phyloP scores from a whole-genome alignment of 2,888 invertebrate genomes.

The Poecilobothrus nobilitatus region DNA sequence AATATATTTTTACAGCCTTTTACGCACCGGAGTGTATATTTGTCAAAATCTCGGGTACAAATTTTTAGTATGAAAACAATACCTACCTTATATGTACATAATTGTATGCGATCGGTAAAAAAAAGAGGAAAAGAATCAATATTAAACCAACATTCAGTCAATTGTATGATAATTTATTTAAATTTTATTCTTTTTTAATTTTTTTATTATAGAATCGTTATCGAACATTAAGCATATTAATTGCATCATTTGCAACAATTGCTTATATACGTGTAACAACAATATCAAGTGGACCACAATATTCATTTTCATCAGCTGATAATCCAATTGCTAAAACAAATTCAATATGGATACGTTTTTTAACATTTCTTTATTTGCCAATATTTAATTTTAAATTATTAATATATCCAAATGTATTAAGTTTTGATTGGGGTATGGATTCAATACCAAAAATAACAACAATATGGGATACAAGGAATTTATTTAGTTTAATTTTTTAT shows the following conservation, averaged over 20 bases:
- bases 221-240: slow-evolving; percentile 61
- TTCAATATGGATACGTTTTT: slow-evolving; percentile 66
- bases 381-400: slow-evolving; percentile 82
- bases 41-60: too few relatives aligned
- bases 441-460: slow-evolving; percentile 79
- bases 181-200: too few relatives aligned
- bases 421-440: slow-evolving; percentile 99
- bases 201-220: slow-evolving; percentile 62
- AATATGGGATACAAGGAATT: slow-evolving; percentile 69
- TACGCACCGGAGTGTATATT: too few relatives aligned
- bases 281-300: slow-evolving; percentile 56
- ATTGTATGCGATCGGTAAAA: too few relatives aligned
- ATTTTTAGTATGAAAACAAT: too few relatives aligned
- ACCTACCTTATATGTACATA: too few relatives aligned
- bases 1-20: too few relatives aligned
- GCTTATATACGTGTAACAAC: slow-evolving; percentile 69
- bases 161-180: too few relatives aligned
- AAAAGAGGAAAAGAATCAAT: too few relatives aligned
- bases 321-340: slow-evolving; percentile 90
- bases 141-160: too few relatives aligned
- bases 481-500: slow-evolving; percentile 70
- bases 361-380: slow-evolving; percentile 89
- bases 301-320: slow-evolving; percentile 83
- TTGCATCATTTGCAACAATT: slow-evolving; percentile 58
- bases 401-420: slow-evolving; percentile 75